Base-by-base conservation (phyloP, 1,140 invertebrate species). In the Atta texana region DNA sequence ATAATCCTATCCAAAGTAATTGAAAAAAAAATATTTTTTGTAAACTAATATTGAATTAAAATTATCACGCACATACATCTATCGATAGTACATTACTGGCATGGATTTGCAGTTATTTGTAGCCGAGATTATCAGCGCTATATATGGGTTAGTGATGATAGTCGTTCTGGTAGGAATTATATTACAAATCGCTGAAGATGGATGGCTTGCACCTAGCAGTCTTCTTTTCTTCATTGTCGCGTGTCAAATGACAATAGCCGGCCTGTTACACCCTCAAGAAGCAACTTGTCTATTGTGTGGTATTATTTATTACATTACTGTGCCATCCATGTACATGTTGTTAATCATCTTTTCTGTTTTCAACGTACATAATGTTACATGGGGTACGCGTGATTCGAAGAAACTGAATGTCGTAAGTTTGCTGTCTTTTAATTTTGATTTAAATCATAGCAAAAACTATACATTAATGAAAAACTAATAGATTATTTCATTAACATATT, bases 311-410 rank as follows among this genome's bases (percentile, higher is more conserved):
- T 99, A 98, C 93, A 96, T 99, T 16, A 98, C 98, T 8, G 98
- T 99, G 68, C 98, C 98, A 0, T 98, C 98, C 84, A 99, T 99
- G 98, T 99, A 99, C 92, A 97, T 99, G 96, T 95, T 99, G 84
- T 96, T 99, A 16, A 98, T 98, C 61, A 98, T 99, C 72, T 99
- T 98, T 92, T 98, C 98, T 0, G 95, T 99, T 0, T 98, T 98
- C 92, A 99, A 99, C 92, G 96, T 99, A 92, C 98, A 99, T 93
- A 97, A 98, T 88, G 97, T 99, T 0, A 97, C 97, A 0, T 99
- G 98, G 98, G 98, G 98, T 18, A 99, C 98, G 0, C 95, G 98
- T 80, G 98, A 99, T 93, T 84, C 89, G 3, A 94, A 93, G 71
- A 87, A 88, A 34, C 34, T 69, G 16, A 85, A n/a, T 51, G 72